Evolutionary conservation across 1,140 invertebrate species (phyloP).

Genomic region (Belonocnema kinseyi): DNA sequence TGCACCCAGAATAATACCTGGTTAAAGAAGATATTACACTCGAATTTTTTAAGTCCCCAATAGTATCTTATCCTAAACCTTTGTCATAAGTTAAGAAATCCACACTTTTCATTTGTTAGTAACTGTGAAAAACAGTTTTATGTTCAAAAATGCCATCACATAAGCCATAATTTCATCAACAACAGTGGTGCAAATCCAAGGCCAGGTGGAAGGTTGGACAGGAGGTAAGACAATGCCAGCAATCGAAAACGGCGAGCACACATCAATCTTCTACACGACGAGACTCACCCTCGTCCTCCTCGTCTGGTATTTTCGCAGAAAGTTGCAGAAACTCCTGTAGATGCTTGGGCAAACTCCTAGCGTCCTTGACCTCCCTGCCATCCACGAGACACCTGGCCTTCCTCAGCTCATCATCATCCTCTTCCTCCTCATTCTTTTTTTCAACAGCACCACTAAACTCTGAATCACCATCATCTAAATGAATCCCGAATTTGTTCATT

Average conservation of each 20-base stretch:
- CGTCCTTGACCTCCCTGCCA: slow-evolving; percentile 78
- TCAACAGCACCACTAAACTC: slow-evolving; percentile 66
- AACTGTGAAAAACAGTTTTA: slow-evolving; percentile 18
- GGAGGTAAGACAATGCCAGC: slow-evolving; percentile 50
- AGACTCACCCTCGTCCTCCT: slow-evolving; percentile 75
- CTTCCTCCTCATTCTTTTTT: slow-evolving; percentile 45
- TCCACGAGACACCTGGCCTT: slow-evolving; percentile 78
- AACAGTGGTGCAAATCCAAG: slow-evolving; percentile 30
- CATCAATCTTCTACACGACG: slow-evolving; percentile 67
- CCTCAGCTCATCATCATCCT: slow-evolving; percentile 54
- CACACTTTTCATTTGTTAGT: slow-evolving; percentile 5
- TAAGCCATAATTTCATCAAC: neutral
- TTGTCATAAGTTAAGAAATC: neutral
- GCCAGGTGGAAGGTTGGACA: slow-evolving; percentile 41
- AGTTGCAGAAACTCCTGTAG: slow-evolving; percentile 81
- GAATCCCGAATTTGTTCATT: slow-evolving; percentile 78
- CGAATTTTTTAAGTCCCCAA: neutral
- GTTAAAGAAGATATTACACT: neutral
- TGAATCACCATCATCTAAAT: slow-evolving; percentile 75
- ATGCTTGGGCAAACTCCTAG: slow-evolving; percentile 82
- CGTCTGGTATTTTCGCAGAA: slow-evolving; percentile 70
- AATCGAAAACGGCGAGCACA: slow-evolving; percentile 75
- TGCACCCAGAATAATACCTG: too few species aligned
- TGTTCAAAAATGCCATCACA: neutral
- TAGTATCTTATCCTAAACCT: neutral